A percentile compares a stretch with the other conserved stretches of the same genome.
phyloP scores from a whole-genome alignment of 2,113 vertebrate genomes.

The Pollimyrus isidori region DNA sequence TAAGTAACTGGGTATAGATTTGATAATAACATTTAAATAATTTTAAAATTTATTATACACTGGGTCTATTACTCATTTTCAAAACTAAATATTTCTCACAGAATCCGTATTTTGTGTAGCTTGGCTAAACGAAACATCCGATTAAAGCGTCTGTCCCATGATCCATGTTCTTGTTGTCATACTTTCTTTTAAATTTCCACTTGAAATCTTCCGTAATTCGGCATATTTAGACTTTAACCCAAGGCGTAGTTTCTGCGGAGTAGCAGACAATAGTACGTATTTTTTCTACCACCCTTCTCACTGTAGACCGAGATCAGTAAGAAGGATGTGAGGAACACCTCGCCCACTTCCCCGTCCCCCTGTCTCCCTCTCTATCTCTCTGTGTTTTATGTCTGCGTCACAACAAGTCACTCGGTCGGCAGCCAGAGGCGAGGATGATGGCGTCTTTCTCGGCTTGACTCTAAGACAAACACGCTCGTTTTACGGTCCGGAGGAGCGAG shows the following conservation, averaged over 20 bases:
- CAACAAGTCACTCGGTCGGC: conserved; percentile 60
- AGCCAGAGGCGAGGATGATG: conserved; percentile 53
- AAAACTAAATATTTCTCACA: not conserved
- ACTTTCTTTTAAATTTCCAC: conserved; percentile 1
- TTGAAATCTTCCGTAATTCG: not conserved
- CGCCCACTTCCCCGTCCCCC: conserved; percentile 1
- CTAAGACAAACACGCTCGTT: conserved; percentile 49
- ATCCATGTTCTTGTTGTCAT: not conserved
- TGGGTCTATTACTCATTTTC: not conserved
- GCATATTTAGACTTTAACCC: not conserved
- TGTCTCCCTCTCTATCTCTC: conserved; percentile 43
- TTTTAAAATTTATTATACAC: not conserved
- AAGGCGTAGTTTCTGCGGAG: not conserved
- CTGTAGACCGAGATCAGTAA: not conserved
- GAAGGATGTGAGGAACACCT: not conserved
- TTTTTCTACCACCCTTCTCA: not conserved
- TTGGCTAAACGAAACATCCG: not conserved
- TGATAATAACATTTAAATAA: not conserved
- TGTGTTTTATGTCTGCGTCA: conserved; percentile 76
- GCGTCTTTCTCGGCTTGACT: conserved; percentile 67
- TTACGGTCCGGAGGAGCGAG: conserved; percentile 44
- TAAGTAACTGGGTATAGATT: not conserved
- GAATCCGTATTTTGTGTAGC: not conserved
- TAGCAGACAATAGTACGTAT: not conserved
- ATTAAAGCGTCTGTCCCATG: not conserved